A percentile compares a stretch with the other conserved stretches of the same genome.
Conservation (phyloP, 1,140 invertebrate species). For the Lasaia peninsularis region DNA sequence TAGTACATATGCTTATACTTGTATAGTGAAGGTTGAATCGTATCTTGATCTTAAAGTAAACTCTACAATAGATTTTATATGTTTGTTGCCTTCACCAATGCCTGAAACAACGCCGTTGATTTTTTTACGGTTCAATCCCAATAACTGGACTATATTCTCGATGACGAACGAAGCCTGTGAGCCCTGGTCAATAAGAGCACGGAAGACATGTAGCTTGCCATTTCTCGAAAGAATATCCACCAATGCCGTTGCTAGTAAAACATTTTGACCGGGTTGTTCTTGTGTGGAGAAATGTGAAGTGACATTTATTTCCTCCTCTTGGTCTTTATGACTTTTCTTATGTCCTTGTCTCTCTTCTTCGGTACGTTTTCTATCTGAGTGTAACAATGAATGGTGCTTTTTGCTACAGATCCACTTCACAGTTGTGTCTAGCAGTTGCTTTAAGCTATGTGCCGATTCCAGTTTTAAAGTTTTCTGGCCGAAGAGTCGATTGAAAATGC, state of each 20-base stretch:
- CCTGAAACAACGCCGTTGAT: constrained; percentile 26
- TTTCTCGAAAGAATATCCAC: background rate
- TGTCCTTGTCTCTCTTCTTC: too few relatives aligned
- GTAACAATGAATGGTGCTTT: background rate
- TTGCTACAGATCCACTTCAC: background rate
- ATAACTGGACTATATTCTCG: constrained; percentile 24
- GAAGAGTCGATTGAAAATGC: background rate
- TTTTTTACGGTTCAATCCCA: constrained; percentile 22
- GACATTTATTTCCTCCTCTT: too few relatives aligned
- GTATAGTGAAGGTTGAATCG: constrained; percentile 16
- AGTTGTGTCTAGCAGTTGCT: background rate
- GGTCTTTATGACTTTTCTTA: too few relatives aligned
- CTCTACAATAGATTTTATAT: constrained; percentile 21
- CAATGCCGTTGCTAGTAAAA: background rate
- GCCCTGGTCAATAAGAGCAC: constrained; percentile 29
- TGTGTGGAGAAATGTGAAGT: too few relatives aligned
- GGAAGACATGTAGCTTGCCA: background rate
- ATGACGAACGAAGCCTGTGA: constrained; percentile 35
- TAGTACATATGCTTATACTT: constrained; percentile 26
- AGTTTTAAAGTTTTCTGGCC: too few relatives aligned
- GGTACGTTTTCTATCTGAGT: background rate
- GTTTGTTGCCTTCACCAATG: constrained; percentile 21
- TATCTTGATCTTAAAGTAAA: constrained; percentile 21
- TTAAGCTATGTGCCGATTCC: background rate
- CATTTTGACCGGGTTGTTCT: background rate